phyloP scores from a whole-genome alignment of 2,888 invertebrate genomes.

The Dromius quadrimaculatus region DNA sequence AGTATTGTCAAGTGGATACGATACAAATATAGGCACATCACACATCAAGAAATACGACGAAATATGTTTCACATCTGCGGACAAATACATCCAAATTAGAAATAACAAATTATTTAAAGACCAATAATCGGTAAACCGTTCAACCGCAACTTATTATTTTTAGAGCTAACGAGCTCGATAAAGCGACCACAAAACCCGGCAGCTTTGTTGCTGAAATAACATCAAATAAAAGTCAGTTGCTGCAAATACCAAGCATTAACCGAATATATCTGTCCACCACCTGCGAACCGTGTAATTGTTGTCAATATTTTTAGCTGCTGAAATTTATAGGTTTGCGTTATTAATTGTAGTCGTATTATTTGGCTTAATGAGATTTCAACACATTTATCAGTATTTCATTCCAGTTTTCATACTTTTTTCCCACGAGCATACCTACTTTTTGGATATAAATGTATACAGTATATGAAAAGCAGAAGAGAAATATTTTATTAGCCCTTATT shows the following conservation, averaged over 20 bases:
- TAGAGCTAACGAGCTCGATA: constrained; percentile 36
- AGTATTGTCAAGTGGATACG: too few relatives aligned
- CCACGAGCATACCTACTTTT: too few relatives aligned
- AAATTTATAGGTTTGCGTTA: constrained; percentile 25
- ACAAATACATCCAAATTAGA: too few relatives aligned
- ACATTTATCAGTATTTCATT: constrained; percentile 1
- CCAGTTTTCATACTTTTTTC: too few relatives aligned
- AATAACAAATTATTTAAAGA: too few relatives aligned
- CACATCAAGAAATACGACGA: too few relatives aligned
- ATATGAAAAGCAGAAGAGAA: too few relatives aligned
- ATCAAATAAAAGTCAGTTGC: constrained; percentile 29
- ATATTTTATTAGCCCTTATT: too few relatives aligned
- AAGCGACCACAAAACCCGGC: constrained; percentile 34
- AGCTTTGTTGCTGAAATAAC: constrained; percentile 39
- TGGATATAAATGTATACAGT: too few relatives aligned
- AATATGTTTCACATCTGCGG: too few relatives aligned
- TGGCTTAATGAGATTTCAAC: not conserved
- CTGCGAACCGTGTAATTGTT: constrained; percentile 16
- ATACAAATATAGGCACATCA: too few relatives aligned
- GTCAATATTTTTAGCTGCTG: constrained; percentile 9
- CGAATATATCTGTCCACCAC: constrained; percentile 11
- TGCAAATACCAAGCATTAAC: constrained; percentile 23
- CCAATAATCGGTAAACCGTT: constrained; percentile 46
- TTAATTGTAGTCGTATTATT: constrained; percentile 27
- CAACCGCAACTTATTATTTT: constrained; percentile 45